Evolutionary conservation across 35 echinoderm and acorn worm genomes (phyloP).

Genomic region (Anneissia japonica): DNA sequence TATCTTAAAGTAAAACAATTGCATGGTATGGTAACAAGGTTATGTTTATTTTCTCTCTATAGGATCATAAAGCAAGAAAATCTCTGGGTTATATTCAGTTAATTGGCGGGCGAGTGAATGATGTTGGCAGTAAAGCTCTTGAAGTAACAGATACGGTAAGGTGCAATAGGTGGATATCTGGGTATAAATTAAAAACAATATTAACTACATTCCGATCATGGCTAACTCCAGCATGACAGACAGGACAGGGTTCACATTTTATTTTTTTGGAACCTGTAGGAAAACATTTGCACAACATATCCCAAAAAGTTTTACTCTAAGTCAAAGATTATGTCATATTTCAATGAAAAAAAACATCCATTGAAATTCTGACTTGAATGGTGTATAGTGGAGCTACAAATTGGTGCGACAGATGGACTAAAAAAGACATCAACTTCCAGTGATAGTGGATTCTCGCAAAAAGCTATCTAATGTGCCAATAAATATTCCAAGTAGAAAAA

Average conservation of each 20-base stretch:
- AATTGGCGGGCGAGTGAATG: conserved; percentile 78
- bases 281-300: not conserved
- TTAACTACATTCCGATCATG: not conserved
- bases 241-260: not conserved
- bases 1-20: no score
- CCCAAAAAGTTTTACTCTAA: not conserved
- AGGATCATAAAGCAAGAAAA: conserved; percentile 97
- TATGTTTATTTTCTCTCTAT: not conserved
- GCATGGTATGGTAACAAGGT: not conserved
- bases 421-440: no score
- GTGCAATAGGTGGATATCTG: not conserved
- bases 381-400: no score
- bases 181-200: not conserved
- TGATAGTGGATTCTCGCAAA: no score
- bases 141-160: conserved; percentile 97
- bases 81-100: conserved; percentile 87
- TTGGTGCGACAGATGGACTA: no score
- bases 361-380: no score
- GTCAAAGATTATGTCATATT: no score
- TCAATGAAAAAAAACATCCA: no score
- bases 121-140: conserved; percentile 81
- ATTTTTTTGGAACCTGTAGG: not conserved
- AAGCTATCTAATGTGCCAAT: no score
- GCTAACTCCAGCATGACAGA: not conserved
- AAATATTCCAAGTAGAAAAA: no score